These are phyloP conservation scores for Petrosia ficiformis DNA, from an alignment of 37 sponge, comb jelly and placozoan species.

Conservation along the genomic window DNA sequence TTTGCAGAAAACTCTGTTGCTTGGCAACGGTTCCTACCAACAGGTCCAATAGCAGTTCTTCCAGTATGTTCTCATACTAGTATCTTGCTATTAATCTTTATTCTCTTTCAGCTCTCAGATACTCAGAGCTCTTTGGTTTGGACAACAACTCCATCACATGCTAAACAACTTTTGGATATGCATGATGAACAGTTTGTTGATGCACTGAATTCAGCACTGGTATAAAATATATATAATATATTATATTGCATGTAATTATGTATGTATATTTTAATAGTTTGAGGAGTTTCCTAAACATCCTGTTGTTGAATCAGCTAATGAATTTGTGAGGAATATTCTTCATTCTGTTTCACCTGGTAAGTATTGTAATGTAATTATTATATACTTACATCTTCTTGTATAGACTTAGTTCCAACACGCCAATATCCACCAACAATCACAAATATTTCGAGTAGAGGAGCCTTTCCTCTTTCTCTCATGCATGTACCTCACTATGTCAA, in stretches of 20 bases:
- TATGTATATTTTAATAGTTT: conserved; percentile 24
- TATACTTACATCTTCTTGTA: background rate
- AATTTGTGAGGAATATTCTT: background rate
- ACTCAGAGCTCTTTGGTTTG: conserved; percentile 64
- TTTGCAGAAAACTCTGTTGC: conserved; percentile 45
- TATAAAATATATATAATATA: too few species aligned
- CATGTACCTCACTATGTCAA: conserved; percentile 58
- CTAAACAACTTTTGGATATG: conserved; percentile 54
- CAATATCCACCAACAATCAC: conserved; percentile 53
- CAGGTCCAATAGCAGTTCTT: conserved; percentile 84
- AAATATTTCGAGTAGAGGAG: conserved; percentile 32
- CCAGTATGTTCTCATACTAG: conserved; percentile 39
- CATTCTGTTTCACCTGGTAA: background rate
- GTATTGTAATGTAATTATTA: background rate
- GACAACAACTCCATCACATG: conserved; percentile 67
- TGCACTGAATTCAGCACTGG: conserved; percentile 69
- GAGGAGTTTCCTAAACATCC: conserved; percentile 16
- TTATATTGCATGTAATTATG: too few species aligned
- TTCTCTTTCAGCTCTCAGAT: conserved; percentile 39
- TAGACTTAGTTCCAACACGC: background rate
- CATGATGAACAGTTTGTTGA: conserved; percentile 47
- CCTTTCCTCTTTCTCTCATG: conserved; percentile 50
- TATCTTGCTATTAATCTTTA: too few species aligned
- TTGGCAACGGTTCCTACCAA: conserved; percentile 80
- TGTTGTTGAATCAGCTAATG: conserved; percentile 2